These are phyloP conservation scores for Pristiophorus japonicus DNA, from an alignment of 2,113 vertebrate species.

Conservation along the genomic window DNA sequence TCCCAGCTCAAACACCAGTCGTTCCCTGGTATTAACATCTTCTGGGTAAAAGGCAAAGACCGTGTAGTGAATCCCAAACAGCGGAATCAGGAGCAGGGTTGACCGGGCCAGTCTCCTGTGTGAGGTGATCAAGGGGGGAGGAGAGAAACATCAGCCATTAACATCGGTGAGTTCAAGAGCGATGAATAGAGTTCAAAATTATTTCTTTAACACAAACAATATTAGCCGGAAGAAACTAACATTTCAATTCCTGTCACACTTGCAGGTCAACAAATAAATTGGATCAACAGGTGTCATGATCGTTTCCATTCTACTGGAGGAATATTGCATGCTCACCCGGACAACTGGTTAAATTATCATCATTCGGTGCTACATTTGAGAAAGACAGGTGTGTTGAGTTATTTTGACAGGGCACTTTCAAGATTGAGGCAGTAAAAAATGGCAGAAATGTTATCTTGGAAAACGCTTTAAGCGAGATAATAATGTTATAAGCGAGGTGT, in stretches of 20 bases:
- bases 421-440: background rate
- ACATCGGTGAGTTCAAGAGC: background rate
- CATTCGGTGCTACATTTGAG: background rate
- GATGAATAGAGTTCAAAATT: background rate
- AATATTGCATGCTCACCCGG: background rate
- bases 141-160: background rate
- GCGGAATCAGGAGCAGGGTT: conserved; percentile 88
- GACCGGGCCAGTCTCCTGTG: conserved; percentile 86
- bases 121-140: conserved; percentile 32
- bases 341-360: background rate
- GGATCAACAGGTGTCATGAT: background rate
- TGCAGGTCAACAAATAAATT: background rate
- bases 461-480: background rate
- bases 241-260: conserved; percentile 25
- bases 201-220: background rate
- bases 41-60: conserved; percentile 97
- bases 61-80: conserved; percentile 97
- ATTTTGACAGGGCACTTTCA: background rate
- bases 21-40: conserved; percentile 87
- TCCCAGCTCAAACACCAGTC: conserved; percentile 91
- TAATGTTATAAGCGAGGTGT: background rate
- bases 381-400: background rate
- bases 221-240: conserved; percentile 22
- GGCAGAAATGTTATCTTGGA: no score
- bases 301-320: background rate